Percentiles rank a stretch among this genome's conserved stretches.
Evolutionary conservation across 2,113 vertebrate genomes (phyloP).

Genomic region (Heterocephalus glaber): DNA sequence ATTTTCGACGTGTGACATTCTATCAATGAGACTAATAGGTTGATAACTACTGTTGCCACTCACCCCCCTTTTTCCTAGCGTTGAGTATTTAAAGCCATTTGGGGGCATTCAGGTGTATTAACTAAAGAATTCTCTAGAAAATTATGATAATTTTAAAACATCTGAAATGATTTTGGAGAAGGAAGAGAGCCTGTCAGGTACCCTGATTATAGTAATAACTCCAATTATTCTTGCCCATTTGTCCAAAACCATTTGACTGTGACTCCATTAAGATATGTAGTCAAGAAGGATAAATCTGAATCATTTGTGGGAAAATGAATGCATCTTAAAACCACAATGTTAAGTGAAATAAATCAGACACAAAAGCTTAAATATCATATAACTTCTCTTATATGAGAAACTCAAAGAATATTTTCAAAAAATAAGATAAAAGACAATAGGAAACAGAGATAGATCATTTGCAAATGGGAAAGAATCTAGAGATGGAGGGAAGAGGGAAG

Average conservation of each 20-base stretch:
- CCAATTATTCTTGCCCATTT: background rate
- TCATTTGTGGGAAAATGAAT: background rate
- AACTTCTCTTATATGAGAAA: background rate
- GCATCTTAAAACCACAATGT: background rate
- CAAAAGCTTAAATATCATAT: background rate
- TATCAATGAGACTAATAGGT: background rate
- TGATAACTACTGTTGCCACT: background rate
- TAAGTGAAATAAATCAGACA: background rate
- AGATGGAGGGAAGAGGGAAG: background rate
- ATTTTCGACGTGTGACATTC: background rate
- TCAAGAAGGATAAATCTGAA: background rate
- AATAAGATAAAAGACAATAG: background rate
- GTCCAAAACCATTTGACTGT: background rate
- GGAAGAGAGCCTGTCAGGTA: background rate
- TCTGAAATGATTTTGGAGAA: background rate
- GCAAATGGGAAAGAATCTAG: background rate
- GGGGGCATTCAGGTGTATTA: background rate
- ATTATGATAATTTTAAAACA: background rate
- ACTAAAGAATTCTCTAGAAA: background rate
- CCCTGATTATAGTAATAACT: background rate
- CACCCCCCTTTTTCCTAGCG: background rate
- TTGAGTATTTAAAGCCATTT: background rate
- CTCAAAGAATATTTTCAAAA: background rate
- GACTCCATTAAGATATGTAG: background rate
- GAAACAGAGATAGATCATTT: background rate